Evolutionary conservation across 2,888 invertebrate genomes (phyloP), one percentile per base, ranked within the genome.

Genomic region (Spodoptera picta): DNA sequence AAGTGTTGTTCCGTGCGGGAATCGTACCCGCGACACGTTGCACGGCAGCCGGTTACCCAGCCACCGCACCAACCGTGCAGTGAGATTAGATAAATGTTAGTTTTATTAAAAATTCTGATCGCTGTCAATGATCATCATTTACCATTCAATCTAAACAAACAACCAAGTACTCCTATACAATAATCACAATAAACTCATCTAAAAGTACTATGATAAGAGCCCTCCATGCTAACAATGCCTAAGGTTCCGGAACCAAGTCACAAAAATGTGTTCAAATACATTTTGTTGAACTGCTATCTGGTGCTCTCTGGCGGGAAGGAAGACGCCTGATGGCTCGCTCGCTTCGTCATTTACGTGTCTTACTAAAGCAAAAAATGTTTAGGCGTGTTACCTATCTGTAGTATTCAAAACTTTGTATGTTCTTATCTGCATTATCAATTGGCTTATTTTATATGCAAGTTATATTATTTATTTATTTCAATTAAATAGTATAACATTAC

Each of bases 251-350:
- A 51, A 61, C 36, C 42, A n/a, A 45, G 52, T 19, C 41, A 27
- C 43, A 57, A 7, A 55, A 55, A 59, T 46, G 45, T 59, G 48
- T 48, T 27, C 14, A 31, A 31, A 31, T 50, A 62, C 49, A 62
- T 63, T 61, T 56, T 62, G 52, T 31, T 42, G 14, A n/a, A 9
- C 36, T 41, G 69, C 59, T 71, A 72, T 74, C 69, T 72, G 12
- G 14, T 36, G 27, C 24, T 54, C 47, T 2, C 47, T 47, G 51
- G 23, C 66, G 60, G 69, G 65, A 77, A 73, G 74, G 66, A 62
- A 64, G 62, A 9, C 23, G 45, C 45, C 56, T 64, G 73, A 66
- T 73, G 65, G 45, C 61, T 57, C 48, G 12, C 56, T 47, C 44
- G 50, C 48, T 14, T 47, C 27, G 23, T 47, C 67, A 42, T 45